Conservation (phyloP, 2,888 invertebrate genomes). For the Rhaphigaster nebulosa region DNA sequence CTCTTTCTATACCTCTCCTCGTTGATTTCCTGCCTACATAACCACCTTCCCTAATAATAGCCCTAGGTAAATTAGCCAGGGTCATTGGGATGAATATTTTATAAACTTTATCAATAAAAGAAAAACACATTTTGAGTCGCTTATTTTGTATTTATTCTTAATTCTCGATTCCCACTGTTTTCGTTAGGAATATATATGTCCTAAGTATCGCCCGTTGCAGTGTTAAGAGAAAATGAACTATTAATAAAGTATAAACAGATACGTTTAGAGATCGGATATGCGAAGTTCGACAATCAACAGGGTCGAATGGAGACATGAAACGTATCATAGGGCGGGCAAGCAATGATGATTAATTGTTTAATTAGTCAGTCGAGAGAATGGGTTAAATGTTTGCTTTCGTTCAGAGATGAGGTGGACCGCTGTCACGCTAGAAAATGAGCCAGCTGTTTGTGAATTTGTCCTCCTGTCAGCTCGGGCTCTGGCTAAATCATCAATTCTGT, state of each 20-base stretch:
- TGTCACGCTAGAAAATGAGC: neutral
- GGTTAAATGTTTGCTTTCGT: constrained; percentile 24
- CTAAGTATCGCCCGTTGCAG: neutral
- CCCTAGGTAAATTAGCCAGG: neutral
- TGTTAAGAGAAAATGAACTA: neutral
- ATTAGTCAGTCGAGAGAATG: neutral
- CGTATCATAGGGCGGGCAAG: neutral
- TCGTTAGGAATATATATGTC: neutral
- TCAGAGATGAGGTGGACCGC: neutral
- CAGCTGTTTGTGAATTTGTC: neutral
- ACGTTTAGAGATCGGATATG: neutral
- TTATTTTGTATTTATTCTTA: no score
- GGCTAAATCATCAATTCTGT: neutral
- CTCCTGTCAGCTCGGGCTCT: neutral
- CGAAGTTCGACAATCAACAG: neutral
- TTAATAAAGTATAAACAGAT: neutral
- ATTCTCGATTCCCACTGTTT: no score
- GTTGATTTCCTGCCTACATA: neutral
- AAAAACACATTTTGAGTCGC: neutral
- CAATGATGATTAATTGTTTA: constrained; percentile 47
- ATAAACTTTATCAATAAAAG: neutral
- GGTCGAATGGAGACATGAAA: neutral
- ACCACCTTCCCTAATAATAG: neutral
- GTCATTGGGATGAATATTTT: neutral
- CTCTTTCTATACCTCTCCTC: neutral